Evolutionary conservation across 2,797 vertebrate genomes (phyloP).

Genomic region (Propithecus perrieri): DNA sequence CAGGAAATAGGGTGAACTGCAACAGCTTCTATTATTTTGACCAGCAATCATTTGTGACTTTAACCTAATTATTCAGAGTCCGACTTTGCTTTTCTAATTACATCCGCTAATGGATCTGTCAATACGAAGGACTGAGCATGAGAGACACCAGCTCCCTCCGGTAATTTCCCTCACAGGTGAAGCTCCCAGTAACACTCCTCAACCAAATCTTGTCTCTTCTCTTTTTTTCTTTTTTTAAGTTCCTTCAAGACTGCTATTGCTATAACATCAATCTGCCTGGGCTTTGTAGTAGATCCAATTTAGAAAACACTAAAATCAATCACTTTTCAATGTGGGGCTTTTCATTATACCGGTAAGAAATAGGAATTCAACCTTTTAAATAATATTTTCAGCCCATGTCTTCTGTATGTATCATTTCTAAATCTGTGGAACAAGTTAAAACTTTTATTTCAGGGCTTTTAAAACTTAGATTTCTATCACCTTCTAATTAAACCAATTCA

Average conservation of each 20-base stretch:
- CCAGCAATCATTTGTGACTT: slow-evolving; percentile 23
- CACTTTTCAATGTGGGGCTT: background rate
- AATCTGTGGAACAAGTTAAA: background rate
- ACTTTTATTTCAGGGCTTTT: background rate
- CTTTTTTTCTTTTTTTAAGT: background rate
- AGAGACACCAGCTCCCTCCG: background rate
- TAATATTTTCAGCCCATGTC: background rate
- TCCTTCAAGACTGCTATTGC: background rate
- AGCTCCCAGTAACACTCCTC: slow-evolving; percentile 26
- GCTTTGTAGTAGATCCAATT: slow-evolving; percentile 19
- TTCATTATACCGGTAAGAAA: background rate
- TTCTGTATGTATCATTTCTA: background rate
- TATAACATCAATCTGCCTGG: background rate
- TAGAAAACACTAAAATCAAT: slow-evolving; percentile 46
- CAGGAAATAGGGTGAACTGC: background rate
- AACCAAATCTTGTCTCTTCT: background rate
- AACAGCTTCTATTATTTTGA: background rate
- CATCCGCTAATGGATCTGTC: slow-evolving; percentile 58
- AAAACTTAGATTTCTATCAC: slow-evolving; percentile 19
- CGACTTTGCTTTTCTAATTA: slow-evolving; percentile 62
- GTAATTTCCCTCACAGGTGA: slow-evolving; percentile 45
- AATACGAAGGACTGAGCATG: background rate
- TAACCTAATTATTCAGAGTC: slow-evolving; percentile 58
- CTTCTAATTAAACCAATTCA: slow-evolving; percentile 21
- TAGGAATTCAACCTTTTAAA: slow-evolving; percentile 8